Conservation (phyloP, 2,797 vertebrate genomes). For the Cyprinella venusta region DNA sequence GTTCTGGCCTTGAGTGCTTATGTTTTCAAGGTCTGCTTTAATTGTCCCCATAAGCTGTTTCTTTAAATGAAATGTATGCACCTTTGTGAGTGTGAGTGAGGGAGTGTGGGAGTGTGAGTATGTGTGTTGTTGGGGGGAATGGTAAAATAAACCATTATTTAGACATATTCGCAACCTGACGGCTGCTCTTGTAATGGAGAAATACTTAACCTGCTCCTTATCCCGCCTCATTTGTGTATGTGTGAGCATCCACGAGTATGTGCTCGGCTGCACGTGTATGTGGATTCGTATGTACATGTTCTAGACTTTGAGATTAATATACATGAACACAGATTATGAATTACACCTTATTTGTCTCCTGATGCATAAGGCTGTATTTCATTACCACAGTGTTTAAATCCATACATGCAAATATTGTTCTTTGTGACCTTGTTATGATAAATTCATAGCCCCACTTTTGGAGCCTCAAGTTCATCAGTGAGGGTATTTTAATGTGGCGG, state of each 20-base stretch:
- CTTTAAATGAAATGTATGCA: constrained; percentile 39
- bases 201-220: constrained; percentile 51
- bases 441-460: constrained; percentile 77
- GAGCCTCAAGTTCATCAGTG: constrained; percentile 79
- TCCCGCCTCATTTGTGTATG: constrained; percentile 40
- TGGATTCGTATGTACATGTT: constrained; percentile 16
- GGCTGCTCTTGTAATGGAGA: constrained; percentile 51
- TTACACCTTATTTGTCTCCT: constrained; percentile 25
- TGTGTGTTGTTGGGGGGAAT: too few species aligned
- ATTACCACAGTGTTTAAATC: constrained; percentile 54
- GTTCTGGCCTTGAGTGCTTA: constrained; percentile 38
- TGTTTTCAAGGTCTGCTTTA: constrained; percentile 53
- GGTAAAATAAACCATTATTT: constrained; percentile 54
- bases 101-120: neutral
- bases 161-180: constrained; percentile 54
- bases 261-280: constrained; percentile 6
- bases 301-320: constrained; percentile 26
- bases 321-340: constrained; percentile 50
- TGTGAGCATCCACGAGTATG: neutral
- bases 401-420: constrained; percentile 74
- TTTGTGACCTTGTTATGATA: constrained; percentile 79
- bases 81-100: neutral
- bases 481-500: constrained; percentile 64
- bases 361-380: constrained; percentile 45
- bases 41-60: constrained; percentile 54